Conservation (phyloP, 35 echinoderm and acorn worm genomes). For the Patiria miniata region DNA sequence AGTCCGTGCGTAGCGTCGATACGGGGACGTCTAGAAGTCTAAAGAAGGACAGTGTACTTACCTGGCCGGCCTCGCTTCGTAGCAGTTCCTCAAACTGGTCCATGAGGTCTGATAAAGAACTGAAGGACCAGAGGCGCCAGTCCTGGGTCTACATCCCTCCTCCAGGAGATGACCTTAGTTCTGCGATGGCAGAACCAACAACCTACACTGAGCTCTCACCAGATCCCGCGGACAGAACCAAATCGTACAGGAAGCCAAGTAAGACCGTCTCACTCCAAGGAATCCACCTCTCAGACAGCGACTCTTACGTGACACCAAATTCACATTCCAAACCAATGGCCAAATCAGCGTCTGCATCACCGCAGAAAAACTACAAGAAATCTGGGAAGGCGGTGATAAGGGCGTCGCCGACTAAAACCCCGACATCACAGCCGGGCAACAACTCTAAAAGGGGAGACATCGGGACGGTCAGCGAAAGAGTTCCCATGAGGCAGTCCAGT, state of each 20-base stretch:
- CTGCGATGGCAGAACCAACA: no score
- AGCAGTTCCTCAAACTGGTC: background rate
- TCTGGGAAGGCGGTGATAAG: no score
- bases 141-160: background rate
- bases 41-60: background rate
- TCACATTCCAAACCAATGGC: no score
- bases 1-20: background rate
- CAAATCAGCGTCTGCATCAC: no score
- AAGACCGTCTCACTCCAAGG: no score
- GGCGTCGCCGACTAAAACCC: no score
- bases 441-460: background rate
- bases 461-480: background rate
- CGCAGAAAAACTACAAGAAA: no score
- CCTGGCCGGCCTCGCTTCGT: background rate
- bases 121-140: slow-evolving; percentile 3
- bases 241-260: no score
- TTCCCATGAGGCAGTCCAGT: background rate
- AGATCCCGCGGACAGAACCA: no score
- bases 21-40: background rate
- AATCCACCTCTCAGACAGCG: no score
- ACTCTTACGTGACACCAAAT: no score
- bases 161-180: background rate
- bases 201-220: no score
- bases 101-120: background rate
- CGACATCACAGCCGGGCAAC: background rate